These are phyloP conservation scores for Equus przewalskii DNA, from an alignment of 2,113 vertebrate species.

Conservation along the genomic window DNA sequence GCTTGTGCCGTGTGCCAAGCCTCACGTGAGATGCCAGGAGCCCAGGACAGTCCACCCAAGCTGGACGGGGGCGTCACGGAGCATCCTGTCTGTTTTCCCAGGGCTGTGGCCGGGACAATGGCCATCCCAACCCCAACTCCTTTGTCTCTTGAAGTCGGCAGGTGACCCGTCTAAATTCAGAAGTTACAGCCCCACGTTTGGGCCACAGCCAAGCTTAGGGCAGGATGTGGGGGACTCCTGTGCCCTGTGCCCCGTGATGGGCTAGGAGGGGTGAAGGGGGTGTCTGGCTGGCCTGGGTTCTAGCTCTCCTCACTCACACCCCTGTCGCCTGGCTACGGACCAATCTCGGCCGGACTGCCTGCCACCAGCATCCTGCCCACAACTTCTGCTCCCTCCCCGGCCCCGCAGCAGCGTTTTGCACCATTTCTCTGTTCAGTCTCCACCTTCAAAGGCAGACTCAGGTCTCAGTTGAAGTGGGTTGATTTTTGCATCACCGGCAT, in stretches of 20 bases:
- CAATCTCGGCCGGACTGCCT: accelerated
- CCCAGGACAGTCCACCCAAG: background rate
- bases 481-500: background rate
- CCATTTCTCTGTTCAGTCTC: slow-evolving; percentile 22
- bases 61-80: too few relatives aligned
- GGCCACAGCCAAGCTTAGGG: background rate
- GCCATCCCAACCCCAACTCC: accelerated
- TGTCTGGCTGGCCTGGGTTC: too few relatives aligned
- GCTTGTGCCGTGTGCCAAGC: accelerated
- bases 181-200: background rate
- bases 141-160: background rate
- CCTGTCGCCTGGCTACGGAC: background rate
- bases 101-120: accelerated
- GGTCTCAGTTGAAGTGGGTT: background rate
- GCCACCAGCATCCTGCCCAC: accelerated
- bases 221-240: accelerated
- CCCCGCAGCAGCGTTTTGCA: background rate
- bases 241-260: background rate
- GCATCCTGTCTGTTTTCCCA: background rate
- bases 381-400: accelerated
- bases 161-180: too few relatives aligned
- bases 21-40: background rate
- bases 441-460: background rate
- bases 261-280: accelerated
- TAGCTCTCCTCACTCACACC: background rate